These are phyloP conservation scores for Lepidostoma basale DNA, from an alignment of 1,140 invertebrate species.

Conservation along the genomic window DNA sequence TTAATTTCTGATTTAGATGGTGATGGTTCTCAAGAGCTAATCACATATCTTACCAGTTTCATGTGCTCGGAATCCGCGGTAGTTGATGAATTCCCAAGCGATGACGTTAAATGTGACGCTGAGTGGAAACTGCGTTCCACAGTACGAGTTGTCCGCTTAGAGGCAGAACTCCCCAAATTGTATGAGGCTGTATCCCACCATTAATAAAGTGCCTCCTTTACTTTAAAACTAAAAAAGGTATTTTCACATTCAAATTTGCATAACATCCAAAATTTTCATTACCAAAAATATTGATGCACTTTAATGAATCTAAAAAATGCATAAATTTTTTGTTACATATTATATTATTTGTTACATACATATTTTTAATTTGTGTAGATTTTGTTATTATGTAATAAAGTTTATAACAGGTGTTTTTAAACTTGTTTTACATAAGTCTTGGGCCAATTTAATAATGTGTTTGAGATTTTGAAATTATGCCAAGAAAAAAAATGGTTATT, in stretches of 20 bases:
- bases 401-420: no score
- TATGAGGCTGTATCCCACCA: constrained; percentile 56
- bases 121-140: constrained; percentile 66
- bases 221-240: no score
- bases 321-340: no score
- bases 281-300: no score
- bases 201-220: constrained; percentile 37
- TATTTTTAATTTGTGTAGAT: no score
- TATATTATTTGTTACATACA: no score
- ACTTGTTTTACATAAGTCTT: no score
- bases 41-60: constrained; percentile 74
- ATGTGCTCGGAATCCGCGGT: constrained; percentile 55
- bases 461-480: no score
- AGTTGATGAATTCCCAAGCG: constrained; percentile 52
- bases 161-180: constrained; percentile 70
- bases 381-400: no score
- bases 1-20: constrained; percentile 73
- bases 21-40: constrained; percentile 74
- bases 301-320: no score
- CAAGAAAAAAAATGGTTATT: no score
- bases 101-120: constrained; percentile 52
- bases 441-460: no score
- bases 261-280: neutral
- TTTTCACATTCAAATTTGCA: neutral
- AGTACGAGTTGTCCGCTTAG: constrained; percentile 68